Evolutionary conservation across 2,797 vertebrate genomes (phyloP).

Genomic region (Euphonia xanthogaster): DNA sequence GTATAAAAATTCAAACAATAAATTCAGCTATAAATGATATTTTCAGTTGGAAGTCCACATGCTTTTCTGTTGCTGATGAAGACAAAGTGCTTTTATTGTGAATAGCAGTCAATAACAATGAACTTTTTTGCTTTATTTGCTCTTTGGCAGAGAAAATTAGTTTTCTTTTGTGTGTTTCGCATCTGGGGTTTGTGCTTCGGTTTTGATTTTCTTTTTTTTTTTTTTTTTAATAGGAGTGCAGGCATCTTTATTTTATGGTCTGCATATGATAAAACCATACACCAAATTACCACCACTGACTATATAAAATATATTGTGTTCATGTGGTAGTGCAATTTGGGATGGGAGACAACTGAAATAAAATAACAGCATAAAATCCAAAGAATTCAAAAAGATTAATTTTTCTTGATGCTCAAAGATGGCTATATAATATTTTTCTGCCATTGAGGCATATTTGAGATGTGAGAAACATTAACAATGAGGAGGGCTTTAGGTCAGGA

Average conservation of each 20-base stretch:
- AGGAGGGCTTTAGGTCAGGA: slow-evolving; percentile 71
- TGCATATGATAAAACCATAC: neutral
- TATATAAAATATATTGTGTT: neutral
- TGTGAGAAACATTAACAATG: slow-evolving; percentile 70
- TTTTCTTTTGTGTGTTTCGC: neutral
- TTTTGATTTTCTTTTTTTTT: neutral
- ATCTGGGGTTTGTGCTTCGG: neutral
- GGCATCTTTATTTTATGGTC: neutral
- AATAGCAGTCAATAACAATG: neutral
- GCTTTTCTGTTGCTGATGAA: neutral
- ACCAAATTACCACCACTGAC: neutral
- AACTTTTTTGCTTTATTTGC: neutral
- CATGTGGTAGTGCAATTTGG: neutral
- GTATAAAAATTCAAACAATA: neutral
- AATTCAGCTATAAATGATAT: neutral
- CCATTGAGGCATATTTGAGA: slow-evolving; percentile 48
- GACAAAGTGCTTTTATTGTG: neutral
- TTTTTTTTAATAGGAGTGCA: neutral
- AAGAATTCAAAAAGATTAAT: neutral
- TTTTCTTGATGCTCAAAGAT: neutral
- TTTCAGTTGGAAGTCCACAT: neutral
- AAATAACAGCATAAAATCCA: neutral
- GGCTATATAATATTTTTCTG: slow-evolving; percentile 44
- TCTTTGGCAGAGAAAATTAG: neutral
- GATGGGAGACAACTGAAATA: neutral